Percentiles rank a stretch among this genome's conserved stretches.
Conservation (phyloP, 2,888 invertebrate species). For the Gandaritis pyraliata region DNA sequence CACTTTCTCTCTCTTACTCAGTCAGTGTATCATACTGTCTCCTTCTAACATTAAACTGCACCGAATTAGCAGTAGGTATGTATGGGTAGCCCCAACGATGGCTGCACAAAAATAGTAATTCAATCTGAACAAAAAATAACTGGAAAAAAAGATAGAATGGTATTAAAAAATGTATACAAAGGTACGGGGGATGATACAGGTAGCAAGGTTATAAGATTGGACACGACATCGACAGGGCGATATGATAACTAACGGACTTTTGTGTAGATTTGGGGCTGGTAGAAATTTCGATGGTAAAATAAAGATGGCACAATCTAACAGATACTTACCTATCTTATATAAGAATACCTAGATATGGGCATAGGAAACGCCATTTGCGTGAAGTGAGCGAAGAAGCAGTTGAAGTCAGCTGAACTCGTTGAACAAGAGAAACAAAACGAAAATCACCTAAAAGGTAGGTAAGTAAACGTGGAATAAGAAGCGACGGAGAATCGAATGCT, state of each 20-base stretch:
- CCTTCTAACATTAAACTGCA: constrained; percentile 41
- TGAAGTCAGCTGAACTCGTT: background rate
- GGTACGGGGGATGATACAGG: constrained; percentile 77
- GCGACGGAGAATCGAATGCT: no score
- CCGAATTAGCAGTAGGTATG: constrained; percentile 80
- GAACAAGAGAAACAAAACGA: background rate
- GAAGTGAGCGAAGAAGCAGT: no score
- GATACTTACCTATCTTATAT: background rate
- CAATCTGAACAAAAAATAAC: constrained; percentile 68
- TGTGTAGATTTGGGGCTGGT: background rate
- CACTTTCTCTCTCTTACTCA: constrained; percentile 43
- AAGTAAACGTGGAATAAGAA: no score
- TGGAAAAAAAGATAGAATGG: constrained; percentile 59
- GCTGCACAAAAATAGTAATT: constrained; percentile 78
- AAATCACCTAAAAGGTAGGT: no score
- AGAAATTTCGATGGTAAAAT: background rate
- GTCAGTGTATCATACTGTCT: constrained; percentile 7
- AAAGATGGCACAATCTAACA: background rate
- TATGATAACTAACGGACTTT: constrained; percentile 37
- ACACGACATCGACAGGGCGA: constrained; percentile 31
- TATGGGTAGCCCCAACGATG: constrained; percentile 72
- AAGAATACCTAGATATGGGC: background rate
- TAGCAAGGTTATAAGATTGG: constrained; percentile 66
- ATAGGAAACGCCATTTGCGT: background rate
- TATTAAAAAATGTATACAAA: constrained; percentile 69